Base-by-base conservation (phyloP, 2,888 invertebrate genomes). In the Monoplex corrugatus region DNA sequence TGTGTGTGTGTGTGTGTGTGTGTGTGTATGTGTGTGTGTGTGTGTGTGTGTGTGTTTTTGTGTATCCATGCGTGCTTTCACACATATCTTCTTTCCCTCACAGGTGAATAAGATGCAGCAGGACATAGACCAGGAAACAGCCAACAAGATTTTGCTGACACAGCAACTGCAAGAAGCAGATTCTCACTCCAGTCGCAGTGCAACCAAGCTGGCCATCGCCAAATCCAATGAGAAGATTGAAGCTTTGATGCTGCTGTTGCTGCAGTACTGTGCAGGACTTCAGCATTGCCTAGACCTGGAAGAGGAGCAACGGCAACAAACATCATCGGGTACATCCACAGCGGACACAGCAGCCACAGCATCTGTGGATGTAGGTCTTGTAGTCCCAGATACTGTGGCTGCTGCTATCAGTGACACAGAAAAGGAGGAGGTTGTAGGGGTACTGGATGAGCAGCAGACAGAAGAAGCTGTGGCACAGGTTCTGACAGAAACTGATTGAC, bases 201-300 rank as follows among this genome's bases (percentile, higher is more conserved):
- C 88, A 13, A 2, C 57, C 40, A 86, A 57, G 75, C 13, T 43
- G 44, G 86, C 85, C 43, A 32, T 97, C 50, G 96, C 96, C 92
- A 97, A 97, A 94, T 97, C 98, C 80, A 98, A 99, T 95, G 97
- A 98, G 92, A 97, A 98, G 94, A 98, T 98, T 13, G 98, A 98
- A 96, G 98, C 98, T 0, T 97, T 99, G 91, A 98, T 98, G 86
- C 98, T 99, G 87, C 97, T 99, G 92, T 98, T 99, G 98, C 96
- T 99, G 92, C 98, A 99, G 96, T 98, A 98, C 96, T 99, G 99
- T 96, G 98, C 99, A 5, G 99, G 98, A 3, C 97, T 99, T 90
- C 99, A 99, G 95, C 97, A 98, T 93, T 97, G 98, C 95, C 97
- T 97, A 96, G 97, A 95, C 96, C 96, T 93, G 75, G 92, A 96